Base-by-base conservation (phyloP, 30 jellyfish, hydroid and myxozoan species). In the Aurelia sp. region DNA sequence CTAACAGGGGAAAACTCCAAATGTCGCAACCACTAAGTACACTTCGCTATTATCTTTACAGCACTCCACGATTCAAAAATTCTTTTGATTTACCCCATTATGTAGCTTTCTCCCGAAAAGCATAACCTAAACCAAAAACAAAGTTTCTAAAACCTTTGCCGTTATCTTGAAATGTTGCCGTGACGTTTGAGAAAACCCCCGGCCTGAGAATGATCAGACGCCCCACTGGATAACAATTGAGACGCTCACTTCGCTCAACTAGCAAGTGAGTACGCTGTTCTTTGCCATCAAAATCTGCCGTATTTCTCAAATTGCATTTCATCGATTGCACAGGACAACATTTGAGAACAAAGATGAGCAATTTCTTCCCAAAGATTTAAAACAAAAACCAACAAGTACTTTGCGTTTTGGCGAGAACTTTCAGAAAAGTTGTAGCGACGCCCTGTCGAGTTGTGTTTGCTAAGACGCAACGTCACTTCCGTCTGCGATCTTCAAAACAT, bases 391-490 rank as follows among this genome's bases (percentile, higher is more conserved):
- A 59, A n/a, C 69, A 59, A 6, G 33, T 3, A 59, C 69, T n/a
- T 21, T 59, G 33, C 69, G 24, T 59, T 59, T 59, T n/a, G 69
- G 33, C 24, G 33, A 59, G 33, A n/a, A 59, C 69, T 8, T 21
- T n/a, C 33, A 5, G 33, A 1, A n/a, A 21, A 59, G 70, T 61
- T 21, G 18, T 11, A 62, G 80, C 79, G 89, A 63, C 80, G 22
- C 78, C 89, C 80, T 79, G 89, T 41, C 73, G 78, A 48, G 66
- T 17, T 67, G 89, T 48, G 16, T 47, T 60, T 35, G 35, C 76
- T 19, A 13, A 59, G 18, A 41, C 72, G 80, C 33, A 79, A 79
- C 89, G 89, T 79, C 89, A 79, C 89, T 79, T 79, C 89, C 89
- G 51, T 40, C 66, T 77, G 76, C 24, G 33, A 59, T 59, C 33